phyloP scores from a whole-genome alignment of 1,140 invertebrate genomes.

The Aphaenogaster rudis region DNA sequence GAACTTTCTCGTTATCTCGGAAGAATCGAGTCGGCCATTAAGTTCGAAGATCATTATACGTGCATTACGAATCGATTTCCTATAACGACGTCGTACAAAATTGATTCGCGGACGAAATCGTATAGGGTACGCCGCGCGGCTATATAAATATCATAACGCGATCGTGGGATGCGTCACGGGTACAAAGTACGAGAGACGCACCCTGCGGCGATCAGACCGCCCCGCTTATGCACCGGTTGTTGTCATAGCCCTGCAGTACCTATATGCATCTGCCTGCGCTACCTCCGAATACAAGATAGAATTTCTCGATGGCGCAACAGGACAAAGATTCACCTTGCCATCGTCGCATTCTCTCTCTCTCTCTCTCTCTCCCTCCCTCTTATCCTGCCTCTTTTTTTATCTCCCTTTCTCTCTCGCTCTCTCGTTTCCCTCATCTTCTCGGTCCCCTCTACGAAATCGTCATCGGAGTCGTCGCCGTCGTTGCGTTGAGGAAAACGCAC shows the following conservation, averaged over 20 bases:
- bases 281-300: conserved; percentile 63
- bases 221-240: conserved; percentile 40
- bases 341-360: conserved; percentile 65
- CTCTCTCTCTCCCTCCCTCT: background rate
- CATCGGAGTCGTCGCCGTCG: background rate
- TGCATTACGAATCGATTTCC: background rate
- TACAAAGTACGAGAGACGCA: conserved; percentile 18
- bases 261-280: conserved; percentile 54
- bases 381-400: background rate
- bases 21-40: background rate
- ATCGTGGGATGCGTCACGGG: conserved; percentile 21
- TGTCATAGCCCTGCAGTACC: conserved; percentile 1
- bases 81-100: background rate
- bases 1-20: background rate
- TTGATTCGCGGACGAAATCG: background rate
- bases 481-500: background rate
- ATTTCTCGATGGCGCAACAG: conserved; percentile 73
- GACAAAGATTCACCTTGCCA: conserved; percentile 79
- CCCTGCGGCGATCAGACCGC: conserved; percentile 33
- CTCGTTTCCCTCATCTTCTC: background rate
- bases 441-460: conserved; percentile 37
- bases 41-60: background rate
- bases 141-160: conserved; percentile 27
- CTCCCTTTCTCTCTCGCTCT: background rate
- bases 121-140: background rate